Evolutionary conservation across 1,140 invertebrate species (phyloP), one percentile per base, ranked within the genome.

Genomic region (Drosophila santomea): DNA sequence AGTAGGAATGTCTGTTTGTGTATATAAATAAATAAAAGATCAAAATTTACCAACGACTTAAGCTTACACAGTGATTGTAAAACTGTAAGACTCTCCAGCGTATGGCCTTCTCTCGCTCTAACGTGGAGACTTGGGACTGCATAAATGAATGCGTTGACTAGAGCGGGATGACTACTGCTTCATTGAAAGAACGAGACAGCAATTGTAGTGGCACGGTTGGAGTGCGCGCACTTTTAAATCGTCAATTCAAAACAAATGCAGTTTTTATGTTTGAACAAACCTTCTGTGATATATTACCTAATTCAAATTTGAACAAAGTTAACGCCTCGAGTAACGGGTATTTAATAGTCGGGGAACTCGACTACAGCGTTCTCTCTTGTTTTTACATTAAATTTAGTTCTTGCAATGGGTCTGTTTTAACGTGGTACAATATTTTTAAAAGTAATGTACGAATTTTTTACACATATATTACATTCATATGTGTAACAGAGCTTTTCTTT

Each of bases 21-120:
- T 86, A 55, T 59, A 75, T 58, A 44, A 71, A 85, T 67, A 25
- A 71, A 81, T 51, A 74, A 61, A 82, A 78, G 44, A 68, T 38
- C 59, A 57, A 43, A 78, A 63, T 58, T 51, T 20, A 43, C 12
- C 11, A 20, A 25, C 14, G 23, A 1, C n/a, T 11, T 3, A 6
- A 2, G 14, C 0, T n/a, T 48, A 2, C 4, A 3, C 10, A 10
- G n/a, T 72, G 41, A 3, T 11, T 17, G 11, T 20, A 3, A 79
- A 83, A 83, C 75, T 79, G 63, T 66, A 7, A 10, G 8, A 17
- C 2, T 12, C 2, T 0, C 0, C 1, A 0, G 23, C 5, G 0
- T 6, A 2, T 55, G 44, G 3, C 1, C 15, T 8, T 12, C 15
- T 54, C 73, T 43, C 61, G 15, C 15, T 76, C 32, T 55, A 2